Evolutionary conservation across 2,888 invertebrate genomes (phyloP).

Genomic region (Drosophila mercatorum): DNA sequence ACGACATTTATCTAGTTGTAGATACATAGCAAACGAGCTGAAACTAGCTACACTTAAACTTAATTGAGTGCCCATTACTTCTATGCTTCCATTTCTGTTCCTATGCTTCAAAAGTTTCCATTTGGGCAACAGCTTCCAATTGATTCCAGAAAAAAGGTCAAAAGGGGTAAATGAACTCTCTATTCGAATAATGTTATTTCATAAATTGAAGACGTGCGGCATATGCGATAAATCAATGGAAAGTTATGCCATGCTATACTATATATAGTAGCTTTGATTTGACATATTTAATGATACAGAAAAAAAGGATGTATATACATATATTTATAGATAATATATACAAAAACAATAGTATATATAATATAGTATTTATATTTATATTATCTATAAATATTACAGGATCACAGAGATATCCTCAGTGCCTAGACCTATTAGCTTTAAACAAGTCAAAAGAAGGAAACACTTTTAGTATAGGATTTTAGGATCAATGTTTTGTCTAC

Average conservation of each 20-base stretch:
- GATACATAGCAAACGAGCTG: slow-evolving; percentile 14
- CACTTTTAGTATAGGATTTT: too few species aligned
- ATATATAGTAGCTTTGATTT: not conserved
- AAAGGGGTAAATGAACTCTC: slow-evolving; percentile 35
- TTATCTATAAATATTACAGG: too few species aligned
- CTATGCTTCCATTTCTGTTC: slow-evolving; percentile 3
- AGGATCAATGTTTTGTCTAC: too few species aligned
- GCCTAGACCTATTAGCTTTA: too few species aligned
- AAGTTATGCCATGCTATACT: not conserved
- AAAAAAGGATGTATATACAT: not conserved
- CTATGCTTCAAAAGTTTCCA: slow-evolving; percentile 1
- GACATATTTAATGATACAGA: not conserved
- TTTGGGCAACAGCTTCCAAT: slow-evolving; percentile 46
- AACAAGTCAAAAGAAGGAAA: too few species aligned
- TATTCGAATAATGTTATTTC: slow-evolving; percentile 1
- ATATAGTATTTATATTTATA: too few species aligned
- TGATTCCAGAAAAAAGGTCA: slow-evolving; percentile 50
- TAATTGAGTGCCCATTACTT: slow-evolving; percentile 40
- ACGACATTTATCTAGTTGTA: not conserved
- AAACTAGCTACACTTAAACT: slow-evolving; percentile 44
- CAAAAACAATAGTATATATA: too few species aligned
- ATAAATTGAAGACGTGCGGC: not conserved
- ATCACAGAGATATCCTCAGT: too few species aligned
- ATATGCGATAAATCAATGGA: not conserved
- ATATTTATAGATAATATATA: not conserved